A percentile compares a stretch with the other conserved stretches of the same genome.
These are phyloP conservation scores for Pimpla rufipes DNA, from an alignment of 2,888 invertebrate genomes.

Conservation along the genomic window DNA sequence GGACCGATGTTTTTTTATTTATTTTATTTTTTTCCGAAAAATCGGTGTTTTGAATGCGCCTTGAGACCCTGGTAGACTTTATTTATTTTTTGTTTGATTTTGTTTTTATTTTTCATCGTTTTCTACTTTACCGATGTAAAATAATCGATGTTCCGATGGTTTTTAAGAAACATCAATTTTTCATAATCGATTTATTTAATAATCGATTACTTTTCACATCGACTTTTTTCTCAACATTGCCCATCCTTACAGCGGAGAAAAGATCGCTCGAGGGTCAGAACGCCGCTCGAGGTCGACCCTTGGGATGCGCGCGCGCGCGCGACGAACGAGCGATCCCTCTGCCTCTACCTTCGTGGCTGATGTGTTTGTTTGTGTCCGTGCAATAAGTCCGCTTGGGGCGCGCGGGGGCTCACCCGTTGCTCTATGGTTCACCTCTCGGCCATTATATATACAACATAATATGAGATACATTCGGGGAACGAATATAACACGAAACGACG, in stretches of 20 bases:
- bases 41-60: too few relatives aligned
- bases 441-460: constrained; percentile 35
- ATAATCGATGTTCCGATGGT: too few relatives aligned
- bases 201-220: too few relatives aligned
- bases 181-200: too few relatives aligned
- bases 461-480: constrained; percentile 55
- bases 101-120: too few relatives aligned
- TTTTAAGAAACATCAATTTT: too few relatives aligned
- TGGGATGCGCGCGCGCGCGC: constrained; percentile 27
- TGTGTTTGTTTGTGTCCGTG: constrained; percentile 58
- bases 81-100: too few relatives aligned
- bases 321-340: constrained; percentile 19
- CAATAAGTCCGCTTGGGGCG: constrained; percentile 41
- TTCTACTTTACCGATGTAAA: too few relatives aligned
- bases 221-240: too few relatives aligned
- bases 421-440: constrained; percentile 15
- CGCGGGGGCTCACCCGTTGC: constrained; percentile 43
- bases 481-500: constrained; percentile 28
- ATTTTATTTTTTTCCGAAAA: too few relatives aligned
- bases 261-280: constrained; percentile 25
- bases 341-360: constrained; percentile 14
- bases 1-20: too few relatives aligned
- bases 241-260: constrained; percentile 30
- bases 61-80: too few relatives aligned
- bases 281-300: constrained; percentile 32